Evolutionary conservation across 2,888 invertebrate genomes (phyloP).

Genomic region (Ceratothoa steindachneri): DNA sequence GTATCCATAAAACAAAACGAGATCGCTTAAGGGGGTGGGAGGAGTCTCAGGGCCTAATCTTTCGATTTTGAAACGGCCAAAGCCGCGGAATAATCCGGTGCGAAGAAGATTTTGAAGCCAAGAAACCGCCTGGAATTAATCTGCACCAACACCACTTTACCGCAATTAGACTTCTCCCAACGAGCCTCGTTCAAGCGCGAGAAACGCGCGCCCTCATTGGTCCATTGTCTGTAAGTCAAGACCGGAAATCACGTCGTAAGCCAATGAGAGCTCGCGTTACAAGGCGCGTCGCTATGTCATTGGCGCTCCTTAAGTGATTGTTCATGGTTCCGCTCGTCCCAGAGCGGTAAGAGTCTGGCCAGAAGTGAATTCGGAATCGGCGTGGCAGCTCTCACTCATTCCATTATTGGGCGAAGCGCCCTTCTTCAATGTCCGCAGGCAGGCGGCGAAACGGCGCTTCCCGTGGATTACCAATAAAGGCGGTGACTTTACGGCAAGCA

Average conservation of each 20-base stretch:
- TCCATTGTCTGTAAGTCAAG: not conserved
- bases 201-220: constrained; percentile 5
- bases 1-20: not conserved
- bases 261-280: constrained; percentile 7
- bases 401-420: constrained; percentile 3
- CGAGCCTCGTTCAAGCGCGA: not conserved
- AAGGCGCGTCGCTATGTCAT: not conserved
- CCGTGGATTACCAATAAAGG: constrained; percentile 40
- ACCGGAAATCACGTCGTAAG: constrained; percentile 1
- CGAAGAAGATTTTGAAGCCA: not conserved
- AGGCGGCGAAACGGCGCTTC: constrained; percentile 14
- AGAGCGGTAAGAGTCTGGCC: not conserved
- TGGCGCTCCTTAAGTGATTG: constrained; percentile 8
- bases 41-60: constrained; percentile 2
- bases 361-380: constrained; percentile 4
- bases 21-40: not conserved
- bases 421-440: constrained; percentile 8
- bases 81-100: not conserved
- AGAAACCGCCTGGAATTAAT: not conserved
- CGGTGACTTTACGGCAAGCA: constrained; percentile 28
- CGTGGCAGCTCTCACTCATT: constrained; percentile 6
- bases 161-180: not conserved
- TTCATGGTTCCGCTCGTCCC: constrained; percentile 5
- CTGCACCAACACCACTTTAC: not conserved
- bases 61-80: not conserved